Conservation (phyloP, 1,140 invertebrate species). For the Drosophila yakuba region DNA sequence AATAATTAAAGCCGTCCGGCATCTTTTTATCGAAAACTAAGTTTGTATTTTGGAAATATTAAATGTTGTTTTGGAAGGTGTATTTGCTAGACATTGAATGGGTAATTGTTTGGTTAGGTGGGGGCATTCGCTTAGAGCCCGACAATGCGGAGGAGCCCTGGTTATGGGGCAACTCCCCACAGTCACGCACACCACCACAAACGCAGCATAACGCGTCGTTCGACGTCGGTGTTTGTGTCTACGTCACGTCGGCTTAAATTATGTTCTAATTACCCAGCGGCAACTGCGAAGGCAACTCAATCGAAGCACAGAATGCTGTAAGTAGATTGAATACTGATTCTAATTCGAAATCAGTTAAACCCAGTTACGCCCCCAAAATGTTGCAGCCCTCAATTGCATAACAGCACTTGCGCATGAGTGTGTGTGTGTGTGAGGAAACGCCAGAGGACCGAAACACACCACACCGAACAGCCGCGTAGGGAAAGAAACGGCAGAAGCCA, state of each 20-base stretch:
- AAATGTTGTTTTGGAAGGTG: no score
- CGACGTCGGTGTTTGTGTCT: slow-evolving; percentile 62
- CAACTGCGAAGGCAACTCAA: slow-evolving; percentile 38
- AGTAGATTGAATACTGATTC: slow-evolving; percentile 25
- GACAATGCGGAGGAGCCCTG: slow-evolving; percentile 7
- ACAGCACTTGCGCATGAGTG: slow-evolving; percentile 77
- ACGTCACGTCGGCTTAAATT: slow-evolving; percentile 68
- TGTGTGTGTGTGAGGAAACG: slow-evolving; percentile 69
- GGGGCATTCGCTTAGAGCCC: no score
- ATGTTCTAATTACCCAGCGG: slow-evolving; percentile 57
- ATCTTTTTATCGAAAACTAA: no score
- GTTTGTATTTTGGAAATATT: no score
- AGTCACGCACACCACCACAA: slow-evolving; percentile 37
- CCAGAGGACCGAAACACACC: slow-evolving; percentile 72
- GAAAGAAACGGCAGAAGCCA: not conserved
- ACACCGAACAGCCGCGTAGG: slow-evolving; percentile 22
- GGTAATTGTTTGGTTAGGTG: no score
- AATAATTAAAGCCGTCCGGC: no score
- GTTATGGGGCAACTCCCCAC: slow-evolving; percentile 37
- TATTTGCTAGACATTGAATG: no score
- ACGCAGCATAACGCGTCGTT: slow-evolving; percentile 63
- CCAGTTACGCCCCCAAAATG: slow-evolving; percentile 19
- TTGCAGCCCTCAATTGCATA: slow-evolving; percentile 82
- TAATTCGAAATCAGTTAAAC: not conserved
- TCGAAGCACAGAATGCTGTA: slow-evolving; percentile 65